Percentiles rank a stretch among this genome's conserved stretches.
Conservation (phyloP, 2,797 vertebrate species). For the Pagetopsis macropterus region DNA sequence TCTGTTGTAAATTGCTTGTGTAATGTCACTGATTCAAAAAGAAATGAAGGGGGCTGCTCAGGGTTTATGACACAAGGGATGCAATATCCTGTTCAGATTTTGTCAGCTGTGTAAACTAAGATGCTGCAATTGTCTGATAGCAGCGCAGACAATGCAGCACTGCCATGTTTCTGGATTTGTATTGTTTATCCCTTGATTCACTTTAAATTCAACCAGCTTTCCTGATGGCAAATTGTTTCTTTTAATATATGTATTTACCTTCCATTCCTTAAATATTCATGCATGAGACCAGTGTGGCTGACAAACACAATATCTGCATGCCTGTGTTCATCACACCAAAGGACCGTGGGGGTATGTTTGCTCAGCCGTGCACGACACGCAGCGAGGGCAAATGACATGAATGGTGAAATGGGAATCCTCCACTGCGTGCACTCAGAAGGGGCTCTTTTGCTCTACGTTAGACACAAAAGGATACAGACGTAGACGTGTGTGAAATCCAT, state of each 20-base stretch:
- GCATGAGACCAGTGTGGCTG: slow-evolving; percentile 36
- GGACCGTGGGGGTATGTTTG: slow-evolving; percentile 56
- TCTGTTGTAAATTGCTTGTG: slow-evolving; percentile 60
- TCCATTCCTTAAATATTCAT: slow-evolving; percentile 25
- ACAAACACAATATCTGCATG: slow-evolving; percentile 61
- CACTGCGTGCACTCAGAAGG: slow-evolving; percentile 30
- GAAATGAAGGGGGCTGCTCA: slow-evolving; percentile 22
- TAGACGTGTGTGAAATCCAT: slow-evolving; percentile 69
- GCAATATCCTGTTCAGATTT: slow-evolving; percentile 60
- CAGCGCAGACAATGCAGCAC: slow-evolving; percentile 26
- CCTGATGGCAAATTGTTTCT: slow-evolving; percentile 15
- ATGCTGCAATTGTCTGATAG: slow-evolving; percentile 55
- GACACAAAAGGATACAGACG: slow-evolving; percentile 51
- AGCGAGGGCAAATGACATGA: slow-evolving; percentile 55
- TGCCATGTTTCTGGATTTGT: slow-evolving; percentile 41
- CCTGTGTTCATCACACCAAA: slow-evolving; percentile 31
- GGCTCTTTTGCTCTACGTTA: slow-evolving; percentile 52
- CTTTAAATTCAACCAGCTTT: slow-evolving; percentile 22
- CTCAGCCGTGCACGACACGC: slow-evolving; percentile 48
- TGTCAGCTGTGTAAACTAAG: slow-evolving; percentile 28
- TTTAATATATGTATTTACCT: neutral
- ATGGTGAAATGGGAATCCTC: slow-evolving; percentile 49
- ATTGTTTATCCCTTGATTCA: slow-evolving; percentile 20
- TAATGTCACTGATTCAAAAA: slow-evolving; percentile 55
- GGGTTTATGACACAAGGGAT: slow-evolving; percentile 57